These are phyloP conservation scores for Dysmachus trigonus DNA, from an alignment of 2,888 invertebrate genomes.

Conservation along the genomic window DNA sequence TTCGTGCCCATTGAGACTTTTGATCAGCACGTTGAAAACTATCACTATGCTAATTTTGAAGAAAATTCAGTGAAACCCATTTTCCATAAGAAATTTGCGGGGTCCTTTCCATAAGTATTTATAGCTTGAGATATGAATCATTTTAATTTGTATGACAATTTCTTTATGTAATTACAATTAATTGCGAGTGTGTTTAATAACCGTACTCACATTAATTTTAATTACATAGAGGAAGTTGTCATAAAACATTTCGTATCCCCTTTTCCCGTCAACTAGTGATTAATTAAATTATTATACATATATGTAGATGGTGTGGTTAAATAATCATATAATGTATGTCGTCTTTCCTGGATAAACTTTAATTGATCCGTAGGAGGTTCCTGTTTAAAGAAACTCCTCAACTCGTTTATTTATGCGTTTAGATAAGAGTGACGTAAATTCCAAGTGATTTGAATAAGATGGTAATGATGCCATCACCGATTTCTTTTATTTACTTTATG, in stretches of 20 bases:
- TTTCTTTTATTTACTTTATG: neutral
- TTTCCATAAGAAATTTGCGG: too few relatives aligned
- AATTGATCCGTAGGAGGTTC: neutral
- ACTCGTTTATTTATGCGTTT: neutral
- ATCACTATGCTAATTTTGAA: too few relatives aligned
- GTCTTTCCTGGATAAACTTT: neutral
- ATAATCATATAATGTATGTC: neutral
- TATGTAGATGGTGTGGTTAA: neutral
- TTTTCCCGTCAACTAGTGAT: neutral
- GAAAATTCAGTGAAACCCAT: too few relatives aligned
- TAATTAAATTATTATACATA: neutral
- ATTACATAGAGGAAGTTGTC: neutral
- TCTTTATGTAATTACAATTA: neutral
- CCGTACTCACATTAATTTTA: neutral
- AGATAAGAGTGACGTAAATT: neutral
- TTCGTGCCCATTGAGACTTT: too few relatives aligned
- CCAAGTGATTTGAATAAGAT: neutral
- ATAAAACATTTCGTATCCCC: neutral
- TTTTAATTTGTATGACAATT: neutral
- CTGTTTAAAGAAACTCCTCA: neutral
- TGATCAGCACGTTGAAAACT: too few relatives aligned
- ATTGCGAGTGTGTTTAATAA: neutral
- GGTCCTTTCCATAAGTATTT: neutral
- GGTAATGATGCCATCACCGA: neutral
- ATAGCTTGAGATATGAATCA: neutral